phyloP scores from a whole-genome alignment of 2,113 vertebrate species.

The Chionodraco myersi region DNA sequence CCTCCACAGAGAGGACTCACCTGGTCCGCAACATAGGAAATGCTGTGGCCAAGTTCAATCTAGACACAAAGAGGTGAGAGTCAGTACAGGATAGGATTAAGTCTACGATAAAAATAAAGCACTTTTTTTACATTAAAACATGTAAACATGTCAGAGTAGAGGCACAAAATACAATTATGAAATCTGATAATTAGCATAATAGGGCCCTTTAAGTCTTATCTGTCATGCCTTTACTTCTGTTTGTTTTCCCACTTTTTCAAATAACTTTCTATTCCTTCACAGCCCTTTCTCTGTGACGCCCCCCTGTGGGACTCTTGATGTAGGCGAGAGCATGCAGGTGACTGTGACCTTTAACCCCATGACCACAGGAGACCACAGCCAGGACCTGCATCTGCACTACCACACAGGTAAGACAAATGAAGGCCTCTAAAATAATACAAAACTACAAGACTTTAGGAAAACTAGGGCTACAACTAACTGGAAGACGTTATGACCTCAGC shows the following conservation, averaged over 20 bases:
- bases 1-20: constrained; percentile 83
- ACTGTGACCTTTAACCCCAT: constrained; percentile 86
- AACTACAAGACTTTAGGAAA: background rate
- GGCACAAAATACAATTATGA: too few species aligned
- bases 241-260: background rate
- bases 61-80: constrained; percentile 84
- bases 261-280: constrained; percentile 2
- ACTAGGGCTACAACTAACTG: background rate
- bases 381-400: constrained; percentile 84
- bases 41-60: constrained; percentile 80
- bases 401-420: constrained; percentile 76
- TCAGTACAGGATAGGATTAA: background rate
- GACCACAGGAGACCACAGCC: constrained; percentile 77
- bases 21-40: constrained; percentile 87
- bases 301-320: constrained; percentile 77
- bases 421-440: background rate
- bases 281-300: constrained; percentile 90
- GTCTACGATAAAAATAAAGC: too few species aligned
- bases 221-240: background rate
- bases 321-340: constrained; percentile 84
- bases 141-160: too few species aligned
- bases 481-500: background rate
- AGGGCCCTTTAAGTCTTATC: too few species aligned
- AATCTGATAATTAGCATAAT: too few species aligned
- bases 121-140: too few species aligned